Evolutionary conservation across 2,888 invertebrate species (phyloP).

Genomic region (Sphaerophoria taeniata): DNA sequence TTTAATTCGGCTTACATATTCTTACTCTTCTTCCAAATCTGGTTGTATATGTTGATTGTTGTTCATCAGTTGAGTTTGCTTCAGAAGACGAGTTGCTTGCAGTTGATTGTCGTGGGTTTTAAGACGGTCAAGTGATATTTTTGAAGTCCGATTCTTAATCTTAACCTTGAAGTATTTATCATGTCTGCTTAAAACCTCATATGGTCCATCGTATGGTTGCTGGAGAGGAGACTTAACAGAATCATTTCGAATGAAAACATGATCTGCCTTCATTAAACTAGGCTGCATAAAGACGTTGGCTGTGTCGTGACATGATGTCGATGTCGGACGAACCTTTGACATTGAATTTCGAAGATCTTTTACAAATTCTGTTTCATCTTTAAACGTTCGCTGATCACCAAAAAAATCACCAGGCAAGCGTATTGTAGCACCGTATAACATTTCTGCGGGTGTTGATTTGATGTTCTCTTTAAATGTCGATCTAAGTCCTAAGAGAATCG

Average conservation of each 20-base stretch:
- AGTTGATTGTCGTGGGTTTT: not conserved
- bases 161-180: constrained; percentile 7
- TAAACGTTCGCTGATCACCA: not conserved
- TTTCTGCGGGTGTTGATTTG: constrained; percentile 51
- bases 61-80: not conserved
- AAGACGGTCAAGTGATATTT: constrained; percentile 10
- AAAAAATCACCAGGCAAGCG: constrained; percentile 65
- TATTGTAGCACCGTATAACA: constrained; percentile 59
- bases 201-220: constrained; percentile 11
- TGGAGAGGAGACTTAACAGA: not conserved
- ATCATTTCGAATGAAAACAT: constrained; percentile 19
- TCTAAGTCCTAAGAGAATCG: constrained; percentile 48
- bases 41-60: constrained; percentile 9
- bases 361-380: constrained; percentile 1
- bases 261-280: not conserved
- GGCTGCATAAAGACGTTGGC: not conserved
- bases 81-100: not conserved
- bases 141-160: not conserved
- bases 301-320: not conserved
- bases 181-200: constrained; percentile 2
- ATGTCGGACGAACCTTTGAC: constrained; percentile 6
- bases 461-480: constrained; percentile 56
- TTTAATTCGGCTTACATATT: constrained; percentile 4
- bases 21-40: constrained; percentile 3
- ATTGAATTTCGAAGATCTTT: constrained; percentile 1